Evolutionary conservation across 2,888 invertebrate genomes (phyloP).

Genomic region (Cephus nigrinus): DNA sequence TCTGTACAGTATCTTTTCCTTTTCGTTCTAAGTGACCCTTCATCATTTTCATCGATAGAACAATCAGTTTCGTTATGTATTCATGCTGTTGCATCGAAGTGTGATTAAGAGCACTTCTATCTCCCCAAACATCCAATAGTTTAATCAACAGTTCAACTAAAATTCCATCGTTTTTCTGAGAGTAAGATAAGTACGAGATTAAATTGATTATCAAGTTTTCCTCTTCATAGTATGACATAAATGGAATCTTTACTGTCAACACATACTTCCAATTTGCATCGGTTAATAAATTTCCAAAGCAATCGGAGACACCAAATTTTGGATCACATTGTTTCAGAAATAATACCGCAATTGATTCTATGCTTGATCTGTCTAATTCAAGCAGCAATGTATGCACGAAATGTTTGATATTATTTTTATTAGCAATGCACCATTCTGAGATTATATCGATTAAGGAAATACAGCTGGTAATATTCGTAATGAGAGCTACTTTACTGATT

Average conservation of each 20-base stretch:
- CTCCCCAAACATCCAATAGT: slow-evolving; percentile 76
- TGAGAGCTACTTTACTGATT: slow-evolving; percentile 72
- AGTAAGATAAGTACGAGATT: slow-evolving; percentile 71
- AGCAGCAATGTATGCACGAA: slow-evolving; percentile 68
- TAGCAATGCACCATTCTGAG: slow-evolving; percentile 66
- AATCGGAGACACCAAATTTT: slow-evolving; percentile 60
- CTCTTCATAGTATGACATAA: slow-evolving; percentile 68
- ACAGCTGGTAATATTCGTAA: slow-evolving; percentile 70
- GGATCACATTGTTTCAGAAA: slow-evolving; percentile 68
- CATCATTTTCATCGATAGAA: slow-evolving; percentile 70
- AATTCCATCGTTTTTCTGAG: slow-evolving; percentile 50
- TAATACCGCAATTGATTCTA: slow-evolving; percentile 71
- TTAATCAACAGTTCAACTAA: slow-evolving; percentile 68
- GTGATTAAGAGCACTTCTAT: slow-evolving; percentile 73
- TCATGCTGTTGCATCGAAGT: slow-evolving; percentile 77
- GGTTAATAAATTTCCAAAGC: slow-evolving; percentile 67
- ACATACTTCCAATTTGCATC: slow-evolving; percentile 73
- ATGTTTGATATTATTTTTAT: slow-evolving; percentile 37
- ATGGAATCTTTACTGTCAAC: slow-evolving; percentile 72
- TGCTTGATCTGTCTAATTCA: slow-evolving; percentile 71
- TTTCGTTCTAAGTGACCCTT: slow-evolving; percentile 38
- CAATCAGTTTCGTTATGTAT: slow-evolving; percentile 75
- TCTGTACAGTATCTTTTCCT: slow-evolving; percentile 65
- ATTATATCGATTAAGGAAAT: slow-evolving; percentile 70
- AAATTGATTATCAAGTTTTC: slow-evolving; percentile 72